Evolutionary conservation across 2,888 invertebrate species (phyloP), one percentile per base, ranked within the genome.

Genomic region (Chironomus tentans): DNA sequence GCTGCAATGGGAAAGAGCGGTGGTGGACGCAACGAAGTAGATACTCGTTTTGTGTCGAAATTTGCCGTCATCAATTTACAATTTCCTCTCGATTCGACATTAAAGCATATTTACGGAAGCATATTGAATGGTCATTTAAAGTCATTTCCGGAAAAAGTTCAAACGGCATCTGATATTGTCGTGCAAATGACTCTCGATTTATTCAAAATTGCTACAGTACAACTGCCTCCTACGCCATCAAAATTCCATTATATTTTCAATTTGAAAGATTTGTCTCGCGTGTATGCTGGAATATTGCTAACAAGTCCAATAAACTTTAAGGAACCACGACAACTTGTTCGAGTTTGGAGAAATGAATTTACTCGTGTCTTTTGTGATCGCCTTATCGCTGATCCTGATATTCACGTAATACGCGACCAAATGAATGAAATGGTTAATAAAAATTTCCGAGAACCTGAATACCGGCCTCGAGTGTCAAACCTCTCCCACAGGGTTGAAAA

Each of bases 211-310:
- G 87, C 93, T 61, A 89, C 92, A 77, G 85, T 87, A 21, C 92
- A 94, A 77, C 85, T 97, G 75, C 94, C 95, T 0, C 95, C 96
- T 1, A 97, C 95, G 0, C 97, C 97, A 0, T 91, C 92, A 4
- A 95, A 94, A 83, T 97, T 97, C 85, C 96, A 97, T 85, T 97
- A 97, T 84, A 93, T 95, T 79, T 97, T 96, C 85, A 96, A 96
- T 84, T 88, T 97, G 83, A 88, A 95, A 68, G 97, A 97, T 85
- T 84, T 97, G 79, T 95, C 95, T 0, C 88, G 95, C 76, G 89
- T 97, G 77, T 90, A 89, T 79, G 91, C 91, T 13, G 96, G 97
- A 0, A 82, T 97, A 81, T 89, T 92, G 76, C 88, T 92, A 77
- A 93, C 92, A 10, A 88, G 89, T 61, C 90, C 93, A 0, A 87